Evolutionary conservation across 2,113 vertebrate species (phyloP).

Genomic region (Typhlomys cinereus): DNA sequence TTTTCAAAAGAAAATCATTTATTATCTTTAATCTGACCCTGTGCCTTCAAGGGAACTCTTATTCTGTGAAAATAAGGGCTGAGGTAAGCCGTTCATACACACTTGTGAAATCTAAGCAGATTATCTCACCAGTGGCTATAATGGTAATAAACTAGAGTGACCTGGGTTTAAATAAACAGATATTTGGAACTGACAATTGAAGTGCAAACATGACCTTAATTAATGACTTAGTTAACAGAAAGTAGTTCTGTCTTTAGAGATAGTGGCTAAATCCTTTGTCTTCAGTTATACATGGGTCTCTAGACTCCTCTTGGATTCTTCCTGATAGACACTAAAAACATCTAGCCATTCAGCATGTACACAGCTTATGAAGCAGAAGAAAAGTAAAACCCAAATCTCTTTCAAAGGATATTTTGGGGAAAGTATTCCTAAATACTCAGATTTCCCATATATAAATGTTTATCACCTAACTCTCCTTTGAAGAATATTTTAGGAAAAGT

Average conservation of each 20-base stretch:
- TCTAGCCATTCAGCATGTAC: conserved; percentile 10
- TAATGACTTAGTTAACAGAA: conserved; percentile 61
- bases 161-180: conserved; percentile 75
- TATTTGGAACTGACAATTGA: conserved; percentile 71
- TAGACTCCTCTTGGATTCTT: conserved; percentile 47
- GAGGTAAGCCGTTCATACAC: conserved; percentile 77
- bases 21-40: conserved; percentile 76
- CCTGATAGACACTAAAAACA: conserved; percentile 40
- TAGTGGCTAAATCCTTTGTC: conserved; percentile 45
- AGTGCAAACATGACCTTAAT: conserved; percentile 72
- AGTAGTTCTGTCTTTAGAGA: conserved; percentile 56
- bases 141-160: conserved; percentile 75
- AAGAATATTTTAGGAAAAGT: conserved; percentile 51
- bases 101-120: conserved; percentile 78
- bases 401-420: conserved; percentile 46
- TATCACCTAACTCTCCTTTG: conserved; percentile 25
- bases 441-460: not conserved
- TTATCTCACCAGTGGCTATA: conserved; percentile 77
- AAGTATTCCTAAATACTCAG: conserved; percentile 35
- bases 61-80: conserved; percentile 78
- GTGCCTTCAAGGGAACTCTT: conserved; percentile 70
- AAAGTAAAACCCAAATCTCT: conserved; percentile 33
- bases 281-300: conserved; percentile 45
- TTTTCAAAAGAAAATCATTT: conserved; percentile 79
- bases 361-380: conserved; percentile 4